Evolutionary conservation across 2,113 vertebrate species (phyloP), one percentile per base, ranked within the genome.

Genomic region (Cnemophilus loriae): DNA sequence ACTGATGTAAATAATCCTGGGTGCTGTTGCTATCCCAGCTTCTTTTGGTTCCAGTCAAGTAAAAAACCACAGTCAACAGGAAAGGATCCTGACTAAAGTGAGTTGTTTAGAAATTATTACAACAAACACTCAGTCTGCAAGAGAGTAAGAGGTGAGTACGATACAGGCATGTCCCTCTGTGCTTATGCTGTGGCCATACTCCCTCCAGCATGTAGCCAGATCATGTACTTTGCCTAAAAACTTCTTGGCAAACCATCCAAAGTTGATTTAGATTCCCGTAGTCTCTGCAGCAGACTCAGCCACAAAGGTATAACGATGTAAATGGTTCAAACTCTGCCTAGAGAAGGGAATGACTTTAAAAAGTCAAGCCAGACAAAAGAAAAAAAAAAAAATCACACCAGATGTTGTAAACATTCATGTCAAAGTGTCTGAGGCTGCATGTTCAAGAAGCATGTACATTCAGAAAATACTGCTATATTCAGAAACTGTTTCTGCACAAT

Each of bases 101-200:
- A 46, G 20, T 42, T 73, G 6, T 49, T 61, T 35, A 68, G 23
- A 64, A 76, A 65, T 60, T 22, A 46, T 53, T 53, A 10, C 17
- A 86, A 68, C 7, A 59, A 68, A 46, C 44, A 50, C 3, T 21
- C 16, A 50, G 22, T 60, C 7, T 23, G 20, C 27, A 60, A 19
- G 18, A 63, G 21, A 44, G 37, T 13, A 71, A 77, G 49, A 84
- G 22, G 26, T 30, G 16, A 46, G 12, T 32, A 12, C 32, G 61
- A 32, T 4, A 42, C 7, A 61, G 12, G 12, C 1, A 0, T 20
- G 14, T 5, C 12, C 26, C 22, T 20, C n/a, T 61, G 19, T 33
- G 23, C 16, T 76, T 33, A 53, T 33, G 8, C 11, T 22, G 28
- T 1, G 52, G 35, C 37, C 24, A 26, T 7, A 11, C 6, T 17